A percentile compares a stretch with the other conserved stretches of the same genome.
phyloP scores from a whole-genome alignment of 2,888 invertebrate species.

The Selenia dentaria region DNA sequence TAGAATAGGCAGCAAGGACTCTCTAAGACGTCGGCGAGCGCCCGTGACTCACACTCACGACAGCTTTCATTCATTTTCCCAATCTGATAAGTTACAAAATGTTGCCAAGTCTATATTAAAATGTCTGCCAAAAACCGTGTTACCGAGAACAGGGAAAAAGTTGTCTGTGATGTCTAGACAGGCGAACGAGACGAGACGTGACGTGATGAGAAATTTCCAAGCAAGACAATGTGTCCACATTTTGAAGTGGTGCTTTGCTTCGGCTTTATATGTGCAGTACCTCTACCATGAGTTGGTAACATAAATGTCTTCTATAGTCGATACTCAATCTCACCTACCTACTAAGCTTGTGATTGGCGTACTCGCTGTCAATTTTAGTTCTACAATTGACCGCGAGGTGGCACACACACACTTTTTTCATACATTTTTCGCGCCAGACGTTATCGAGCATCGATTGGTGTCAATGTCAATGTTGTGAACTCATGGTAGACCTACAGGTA shows the following conservation, averaged over 20 bases:
- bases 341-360: too few relatives aligned
- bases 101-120: constrained; percentile 76
- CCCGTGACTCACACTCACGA: constrained; percentile 58
- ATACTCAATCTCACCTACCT: too few relatives aligned
- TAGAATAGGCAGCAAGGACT: constrained; percentile 50
- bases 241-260: constrained; percentile 21
- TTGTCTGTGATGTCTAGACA: constrained; percentile 72
- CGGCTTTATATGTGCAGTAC: too few relatives aligned
- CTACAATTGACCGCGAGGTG: too few relatives aligned
- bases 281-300: too few relatives aligned
- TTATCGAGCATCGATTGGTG: too few relatives aligned
- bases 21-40: constrained; percentile 38
- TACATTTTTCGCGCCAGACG: too few relatives aligned
- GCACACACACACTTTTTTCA: too few relatives aligned
- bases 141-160: constrained; percentile 74
- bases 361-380: too few relatives aligned
- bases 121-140: constrained; percentile 77
- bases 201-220: constrained; percentile 55
- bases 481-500: constrained; percentile 21
- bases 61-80: constrained; percentile 79
- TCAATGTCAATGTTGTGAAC: too few relatives aligned
- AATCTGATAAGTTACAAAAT: constrained; percentile 65
- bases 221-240: constrained; percentile 35
- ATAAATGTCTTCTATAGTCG: too few relatives aligned
- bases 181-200: constrained; percentile 65